Percentiles rank a stretch among this genome's conserved stretches.
These are phyloP conservation scores for Calcarius lapponicus DNA, from an alignment of 2,797 vertebrate genomes.

Conservation along the genomic window DNA sequence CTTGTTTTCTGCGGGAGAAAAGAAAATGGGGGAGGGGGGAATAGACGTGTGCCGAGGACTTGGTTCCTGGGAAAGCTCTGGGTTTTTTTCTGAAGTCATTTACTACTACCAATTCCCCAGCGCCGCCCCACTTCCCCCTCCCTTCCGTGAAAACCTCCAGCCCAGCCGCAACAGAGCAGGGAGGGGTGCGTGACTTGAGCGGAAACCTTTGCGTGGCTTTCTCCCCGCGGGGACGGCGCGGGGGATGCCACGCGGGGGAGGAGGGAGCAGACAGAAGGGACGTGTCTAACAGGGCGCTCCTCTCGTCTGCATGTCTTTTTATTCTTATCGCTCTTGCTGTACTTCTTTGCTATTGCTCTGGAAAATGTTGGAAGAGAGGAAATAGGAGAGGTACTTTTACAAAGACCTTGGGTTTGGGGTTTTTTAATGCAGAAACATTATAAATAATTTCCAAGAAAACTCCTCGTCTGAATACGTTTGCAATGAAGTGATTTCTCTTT, in stretches of 20 bases:
- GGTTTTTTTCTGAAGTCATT: neutral
- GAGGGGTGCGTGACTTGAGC: constrained; percentile 7
- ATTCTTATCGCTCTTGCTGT: neutral
- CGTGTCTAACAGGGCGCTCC: neutral
- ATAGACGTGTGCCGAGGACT: neutral
- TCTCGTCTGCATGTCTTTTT: neutral
- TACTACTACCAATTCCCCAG: constrained; percentile 10
- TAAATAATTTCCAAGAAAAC: neutral
- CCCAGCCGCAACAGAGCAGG: neutral
- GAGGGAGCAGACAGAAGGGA: neutral
- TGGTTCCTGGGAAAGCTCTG: constrained; percentile 23
- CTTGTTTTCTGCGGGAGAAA: neutral
- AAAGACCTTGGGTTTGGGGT: neutral
- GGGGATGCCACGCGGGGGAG: neutral
- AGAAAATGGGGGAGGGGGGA: neutral
- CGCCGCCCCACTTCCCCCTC: neutral
- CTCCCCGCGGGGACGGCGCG: neutral
- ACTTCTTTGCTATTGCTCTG: neutral
- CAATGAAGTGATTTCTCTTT: neutral
- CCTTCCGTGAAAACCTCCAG: neutral
- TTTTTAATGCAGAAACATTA: neutral
- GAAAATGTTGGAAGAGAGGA: neutral
- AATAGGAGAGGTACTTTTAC: neutral
- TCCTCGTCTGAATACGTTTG: neutral
- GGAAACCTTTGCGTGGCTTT: constrained; percentile 17